phyloP scores from a whole-genome alignment of 2,888 invertebrate species.

The Theodoxus fluviatilis region DNA sequence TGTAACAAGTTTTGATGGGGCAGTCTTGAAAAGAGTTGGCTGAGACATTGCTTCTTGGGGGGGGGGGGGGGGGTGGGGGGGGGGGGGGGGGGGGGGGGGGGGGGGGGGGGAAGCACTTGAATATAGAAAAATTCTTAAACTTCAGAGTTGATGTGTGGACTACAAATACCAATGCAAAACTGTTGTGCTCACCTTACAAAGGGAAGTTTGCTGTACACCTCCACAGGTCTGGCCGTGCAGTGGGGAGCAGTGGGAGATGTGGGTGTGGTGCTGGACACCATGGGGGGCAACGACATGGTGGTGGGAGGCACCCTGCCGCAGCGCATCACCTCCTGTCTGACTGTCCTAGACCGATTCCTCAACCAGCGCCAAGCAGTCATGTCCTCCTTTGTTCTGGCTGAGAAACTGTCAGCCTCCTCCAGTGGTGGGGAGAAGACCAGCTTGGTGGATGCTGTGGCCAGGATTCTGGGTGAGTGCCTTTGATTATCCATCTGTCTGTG shows the following conservation, averaged over 20 bases:
- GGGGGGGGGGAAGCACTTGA: too few species aligned
- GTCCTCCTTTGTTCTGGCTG: slow-evolving; percentile 81
- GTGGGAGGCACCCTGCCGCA: slow-evolving; percentile 96
- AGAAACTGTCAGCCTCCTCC: slow-evolving; percentile 74
- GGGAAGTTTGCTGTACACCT: too few species aligned
- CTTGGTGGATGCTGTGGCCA: slow-evolving; percentile 82
- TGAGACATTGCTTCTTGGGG: too few species aligned
- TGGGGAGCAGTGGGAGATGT: slow-evolving; percentile 99
- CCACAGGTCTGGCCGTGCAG: slow-evolving; percentile 80
- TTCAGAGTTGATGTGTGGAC: too few species aligned
- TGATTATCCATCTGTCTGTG: background rate
- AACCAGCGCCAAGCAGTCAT: slow-evolving; percentile 74
- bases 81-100: too few species aligned
- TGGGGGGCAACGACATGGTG: slow-evolving; percentile 86
- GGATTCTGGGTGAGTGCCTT: slow-evolving; percentile 76
- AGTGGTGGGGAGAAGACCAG: slow-evolving; percentile 69
- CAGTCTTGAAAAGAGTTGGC: too few species aligned
- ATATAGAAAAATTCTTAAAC: too few species aligned
- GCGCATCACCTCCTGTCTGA: slow-evolving; percentile 89
- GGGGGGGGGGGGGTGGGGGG: too few species aligned
- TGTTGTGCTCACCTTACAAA: too few species aligned
- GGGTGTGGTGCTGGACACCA: slow-evolving; percentile 86
- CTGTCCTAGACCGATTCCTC: slow-evolving; percentile 87
- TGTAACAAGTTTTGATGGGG: too few species aligned
- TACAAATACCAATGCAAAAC: too few species aligned